phyloP scores from a whole-genome alignment of 2,888 invertebrate genomes.

The Phengaris arion region DNA sequence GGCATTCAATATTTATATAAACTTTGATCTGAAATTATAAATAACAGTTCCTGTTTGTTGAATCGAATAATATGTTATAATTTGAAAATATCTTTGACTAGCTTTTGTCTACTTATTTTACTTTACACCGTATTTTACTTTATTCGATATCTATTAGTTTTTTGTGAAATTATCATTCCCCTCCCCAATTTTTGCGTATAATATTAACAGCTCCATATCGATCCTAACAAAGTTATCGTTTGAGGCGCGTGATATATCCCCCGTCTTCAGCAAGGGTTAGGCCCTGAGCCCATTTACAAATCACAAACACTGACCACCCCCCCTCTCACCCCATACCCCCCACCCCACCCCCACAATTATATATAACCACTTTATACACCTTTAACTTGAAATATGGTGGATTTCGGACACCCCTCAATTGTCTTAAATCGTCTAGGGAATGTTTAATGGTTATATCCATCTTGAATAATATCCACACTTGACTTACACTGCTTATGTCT shows the following conservation, averaged over 20 bases:
- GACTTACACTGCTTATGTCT: no score
- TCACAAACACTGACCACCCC: slow-evolving; percentile 79
- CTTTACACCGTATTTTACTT: no score
- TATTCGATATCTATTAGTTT: no score
- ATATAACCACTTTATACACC: slow-evolving; percentile 58
- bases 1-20: no score
- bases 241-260: slow-evolving; percentile 77
- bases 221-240: slow-evolving; percentile 70
- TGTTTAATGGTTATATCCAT: slow-evolving; percentile 12
- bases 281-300: slow-evolving; percentile 79
- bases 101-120: no score
- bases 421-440: slow-evolving; percentile 43
- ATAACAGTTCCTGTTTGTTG: no score
- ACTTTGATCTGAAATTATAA: no score
- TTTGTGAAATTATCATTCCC: no score
- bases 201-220: slow-evolving; percentile 50
- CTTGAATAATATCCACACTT: slow-evolving; percentile 4
- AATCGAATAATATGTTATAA: slow-evolving; percentile 37
- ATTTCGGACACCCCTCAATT: slow-evolving; percentile 58
- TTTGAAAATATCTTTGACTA: no score
- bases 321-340: slow-evolving; percentile 49
- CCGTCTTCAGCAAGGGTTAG: slow-evolving; percentile 76
- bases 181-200: background rate
- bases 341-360: slow-evolving; percentile 55
- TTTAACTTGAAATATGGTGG: slow-evolving; percentile 72